phyloP scores from a whole-genome alignment of 2,888 invertebrate species.

The Graphium colonna region DNA sequence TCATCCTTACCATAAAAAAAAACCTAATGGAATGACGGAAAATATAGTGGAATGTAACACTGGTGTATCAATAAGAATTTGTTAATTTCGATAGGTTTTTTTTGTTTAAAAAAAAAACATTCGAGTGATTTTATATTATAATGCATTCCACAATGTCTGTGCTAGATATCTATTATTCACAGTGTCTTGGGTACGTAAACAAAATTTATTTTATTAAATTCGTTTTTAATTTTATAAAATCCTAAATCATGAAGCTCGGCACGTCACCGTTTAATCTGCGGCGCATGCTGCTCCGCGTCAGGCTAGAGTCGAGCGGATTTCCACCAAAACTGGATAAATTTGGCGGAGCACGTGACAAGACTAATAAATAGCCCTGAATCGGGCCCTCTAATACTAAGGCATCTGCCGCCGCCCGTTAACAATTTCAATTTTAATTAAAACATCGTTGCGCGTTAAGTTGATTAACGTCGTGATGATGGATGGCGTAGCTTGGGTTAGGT shows the following conservation, averaged over 20 bases:
- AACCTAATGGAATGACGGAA: too few species aligned
- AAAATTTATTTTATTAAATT: too few species aligned
- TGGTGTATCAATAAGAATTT: too few species aligned
- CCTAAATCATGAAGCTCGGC: slow-evolving; percentile 23
- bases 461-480: not conserved
- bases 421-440: slow-evolving; percentile 8
- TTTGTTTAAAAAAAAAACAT: too few species aligned
- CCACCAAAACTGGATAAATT: slow-evolving; percentile 52
- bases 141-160: too few species aligned
- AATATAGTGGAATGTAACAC: too few species aligned
- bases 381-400: slow-evolving; percentile 18
- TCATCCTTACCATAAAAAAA: too few species aligned
- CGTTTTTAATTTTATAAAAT: too few species aligned
- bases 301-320: slow-evolving; percentile 28
- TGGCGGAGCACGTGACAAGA: slow-evolving; percentile 50
- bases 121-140: too few species aligned
- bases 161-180: too few species aligned
- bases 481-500: not conserved
- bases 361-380: slow-evolving; percentile 46
- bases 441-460: not conserved
- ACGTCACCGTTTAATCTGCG: slow-evolving; percentile 31
- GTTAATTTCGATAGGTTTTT: too few species aligned
- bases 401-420: not conserved
- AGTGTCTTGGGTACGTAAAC: too few species aligned
- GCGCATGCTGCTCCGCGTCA: slow-evolving; percentile 29